phyloP scores from a whole-genome alignment of 1,140 invertebrate genomes.

The Eufriesea mexicana region DNA sequence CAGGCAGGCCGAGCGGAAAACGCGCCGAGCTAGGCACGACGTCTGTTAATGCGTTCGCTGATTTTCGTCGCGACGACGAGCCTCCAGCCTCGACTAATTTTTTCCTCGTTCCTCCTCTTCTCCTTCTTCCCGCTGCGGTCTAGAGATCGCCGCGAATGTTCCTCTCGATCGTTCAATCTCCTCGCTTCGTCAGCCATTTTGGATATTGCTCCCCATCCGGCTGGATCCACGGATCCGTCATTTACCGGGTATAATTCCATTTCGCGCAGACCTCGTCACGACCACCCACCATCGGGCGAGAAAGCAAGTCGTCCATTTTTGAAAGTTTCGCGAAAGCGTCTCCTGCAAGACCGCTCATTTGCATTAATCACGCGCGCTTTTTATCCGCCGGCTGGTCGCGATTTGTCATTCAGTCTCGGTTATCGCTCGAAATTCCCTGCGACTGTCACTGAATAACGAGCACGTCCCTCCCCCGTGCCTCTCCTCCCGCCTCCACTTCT shows the following conservation, averaged over 20 bases:
- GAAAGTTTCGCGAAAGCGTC: background rate
- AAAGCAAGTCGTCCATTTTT: background rate
- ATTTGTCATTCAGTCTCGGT: slow-evolving; percentile 21
- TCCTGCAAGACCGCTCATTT: background rate
- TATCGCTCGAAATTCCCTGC: slow-evolving; percentile 6
- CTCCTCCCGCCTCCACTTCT: background rate
- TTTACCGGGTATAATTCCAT: too few species aligned
- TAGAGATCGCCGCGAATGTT: too few species aligned
- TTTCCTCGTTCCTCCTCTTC: background rate
- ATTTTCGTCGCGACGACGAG: background rate
- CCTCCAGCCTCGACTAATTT: background rate
- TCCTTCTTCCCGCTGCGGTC: too few species aligned
- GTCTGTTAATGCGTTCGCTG: background rate
- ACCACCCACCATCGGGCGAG: too few species aligned
- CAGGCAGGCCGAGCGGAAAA: slow-evolving; percentile 31
- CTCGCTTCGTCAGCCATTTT: too few species aligned
- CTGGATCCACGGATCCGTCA: too few species aligned
- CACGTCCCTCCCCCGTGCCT: background rate
- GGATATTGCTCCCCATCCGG: too few species aligned
- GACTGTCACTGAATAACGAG: slow-evolving; percentile 14
- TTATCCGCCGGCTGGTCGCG: background rate
- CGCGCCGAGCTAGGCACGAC: background rate
- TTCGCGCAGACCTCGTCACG: too few species aligned
- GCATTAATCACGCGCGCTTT: slow-evolving; percentile 17
- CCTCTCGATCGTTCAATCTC: too few species aligned